Conservation (phyloP, 2,113 vertebrate species). For the Onychostruthus taczanowskii region DNA sequence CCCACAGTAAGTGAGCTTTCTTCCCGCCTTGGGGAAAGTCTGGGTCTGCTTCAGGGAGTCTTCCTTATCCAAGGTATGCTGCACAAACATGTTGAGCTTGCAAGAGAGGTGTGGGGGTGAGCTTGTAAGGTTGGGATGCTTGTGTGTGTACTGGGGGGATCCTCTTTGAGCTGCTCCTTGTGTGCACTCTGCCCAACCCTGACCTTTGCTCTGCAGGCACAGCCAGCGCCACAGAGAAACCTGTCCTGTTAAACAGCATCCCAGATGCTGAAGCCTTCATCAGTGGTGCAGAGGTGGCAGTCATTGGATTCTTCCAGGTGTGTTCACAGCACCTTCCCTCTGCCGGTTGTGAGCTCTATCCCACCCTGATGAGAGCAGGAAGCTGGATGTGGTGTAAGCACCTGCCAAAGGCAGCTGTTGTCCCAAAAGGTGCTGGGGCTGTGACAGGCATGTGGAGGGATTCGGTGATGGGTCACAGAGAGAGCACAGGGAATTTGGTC, state of each 20-base stretch:
- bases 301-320: constrained; percentile 93
- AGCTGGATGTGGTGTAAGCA: not conserved
- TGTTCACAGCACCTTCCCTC: not conserved
- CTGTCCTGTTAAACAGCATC: constrained; percentile 62
- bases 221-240: not conserved
- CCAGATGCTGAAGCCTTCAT: constrained; percentile 75
- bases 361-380: not conserved
- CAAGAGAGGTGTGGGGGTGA: not conserved
- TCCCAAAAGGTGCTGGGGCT: not conserved
- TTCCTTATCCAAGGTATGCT: not conserved
- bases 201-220: constrained; percentile 53
- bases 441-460: not conserved
- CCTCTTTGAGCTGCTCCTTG: not conserved
- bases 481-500: not conserved
- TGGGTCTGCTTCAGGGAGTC: not conserved
- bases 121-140: not conserved
- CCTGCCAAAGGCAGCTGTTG: not conserved
- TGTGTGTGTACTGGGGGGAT: accelerated
- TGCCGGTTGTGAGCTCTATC: not conserved
- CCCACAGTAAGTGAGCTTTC: constrained; percentile 58
- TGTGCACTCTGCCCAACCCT: not conserved
- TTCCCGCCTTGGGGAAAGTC: not conserved
- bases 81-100: not conserved
- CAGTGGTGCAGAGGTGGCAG: constrained; percentile 78
- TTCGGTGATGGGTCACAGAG: not conserved